Evolutionary conservation across 2,797 vertebrate species (phyloP).

Genomic region (Argyrosomus regius): DNA sequence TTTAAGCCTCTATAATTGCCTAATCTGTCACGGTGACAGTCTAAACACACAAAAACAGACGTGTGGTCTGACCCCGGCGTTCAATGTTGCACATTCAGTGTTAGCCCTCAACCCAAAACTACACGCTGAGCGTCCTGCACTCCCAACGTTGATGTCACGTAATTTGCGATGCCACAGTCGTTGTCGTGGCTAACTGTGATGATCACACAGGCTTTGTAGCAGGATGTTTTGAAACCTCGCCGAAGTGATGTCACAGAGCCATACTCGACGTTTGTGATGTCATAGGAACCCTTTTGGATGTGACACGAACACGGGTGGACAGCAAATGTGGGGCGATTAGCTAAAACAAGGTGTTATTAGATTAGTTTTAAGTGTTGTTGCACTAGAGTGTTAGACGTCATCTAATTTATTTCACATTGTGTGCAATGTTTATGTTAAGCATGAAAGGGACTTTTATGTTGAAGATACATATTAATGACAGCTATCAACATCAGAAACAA

Average conservation of each 20-base stretch:
- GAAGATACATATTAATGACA: conserved; percentile 13
- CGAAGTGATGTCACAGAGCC: conserved; percentile 40
- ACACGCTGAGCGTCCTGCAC: neutral
- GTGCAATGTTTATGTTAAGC: conserved; percentile 58
- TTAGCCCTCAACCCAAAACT: neutral
- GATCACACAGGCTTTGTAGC: conserved; percentile 44
- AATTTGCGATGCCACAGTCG: conserved; percentile 22
- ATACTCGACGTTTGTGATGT: conserved; percentile 5
- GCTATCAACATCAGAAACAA: conserved; percentile 14
- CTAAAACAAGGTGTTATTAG: conserved; percentile 26
- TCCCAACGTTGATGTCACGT: conserved; percentile 52
- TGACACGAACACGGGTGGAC: neutral
- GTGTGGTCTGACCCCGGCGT: too few species aligned
- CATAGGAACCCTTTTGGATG: conserved; percentile 11
- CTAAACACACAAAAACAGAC: too few species aligned
- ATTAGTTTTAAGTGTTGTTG: conserved; percentile 46
- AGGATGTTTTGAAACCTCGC: conserved; percentile 12
- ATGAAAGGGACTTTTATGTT: conserved; percentile 61
- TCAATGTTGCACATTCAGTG: conserved; percentile 12
- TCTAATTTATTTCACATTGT: conserved; percentile 62
- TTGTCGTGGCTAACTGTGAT: conserved; percentile 24
- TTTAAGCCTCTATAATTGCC: too few species aligned
- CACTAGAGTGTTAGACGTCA: conserved; percentile 28
- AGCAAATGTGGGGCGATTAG: conserved; percentile 3
- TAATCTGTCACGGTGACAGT: too few species aligned